Percentiles rank a stretch among this genome's conserved stretches.
These are phyloP conservation scores for Lepidochrysops patricia DNA, from an alignment of 2,888 invertebrate genomes.

Conservation along the genomic window DNA sequence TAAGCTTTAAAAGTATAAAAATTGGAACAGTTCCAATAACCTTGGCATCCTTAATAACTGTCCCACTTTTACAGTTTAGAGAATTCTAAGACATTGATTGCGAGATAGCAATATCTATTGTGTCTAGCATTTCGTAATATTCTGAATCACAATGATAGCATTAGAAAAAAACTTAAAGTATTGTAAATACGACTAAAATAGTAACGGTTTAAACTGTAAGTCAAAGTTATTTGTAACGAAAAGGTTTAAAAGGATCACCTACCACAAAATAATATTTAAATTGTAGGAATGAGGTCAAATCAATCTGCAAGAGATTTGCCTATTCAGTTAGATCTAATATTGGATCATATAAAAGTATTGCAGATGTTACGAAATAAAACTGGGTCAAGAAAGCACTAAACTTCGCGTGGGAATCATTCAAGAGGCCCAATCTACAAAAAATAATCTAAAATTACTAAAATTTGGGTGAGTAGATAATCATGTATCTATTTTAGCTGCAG, in stretches of 20 bases:
- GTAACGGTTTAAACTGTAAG: not conserved
- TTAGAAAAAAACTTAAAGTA: not conserved
- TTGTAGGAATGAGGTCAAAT: conserved; percentile 6
- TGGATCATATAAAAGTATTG: conserved; percentile 23
- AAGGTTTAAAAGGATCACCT: no score
- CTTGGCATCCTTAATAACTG: conserved; percentile 60
- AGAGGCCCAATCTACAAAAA: conserved; percentile 18
- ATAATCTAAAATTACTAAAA: not conserved
- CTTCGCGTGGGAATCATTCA: conserved; percentile 44
- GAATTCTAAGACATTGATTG: conserved; percentile 28
- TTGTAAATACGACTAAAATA: not conserved
- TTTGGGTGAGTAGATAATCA: not conserved
- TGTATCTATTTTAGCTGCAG: no score
- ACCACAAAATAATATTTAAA: no score
- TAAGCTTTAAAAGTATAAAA: conserved; percentile 34
- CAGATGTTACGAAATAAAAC: conserved; percentile 48
- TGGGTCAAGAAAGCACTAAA: conserved; percentile 38
- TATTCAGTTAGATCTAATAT: not conserved
- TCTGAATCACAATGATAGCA: not conserved
- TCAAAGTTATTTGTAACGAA: no score
- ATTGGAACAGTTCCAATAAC: conserved; percentile 67
- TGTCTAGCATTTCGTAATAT: not conserved
- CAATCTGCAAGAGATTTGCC: not conserved
- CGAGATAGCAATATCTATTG: conserved; percentile 13
- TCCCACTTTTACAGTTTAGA: conserved; percentile 49